phyloP scores from a whole-genome alignment of 2,113 vertebrate species.

The Tyto alba region DNA sequence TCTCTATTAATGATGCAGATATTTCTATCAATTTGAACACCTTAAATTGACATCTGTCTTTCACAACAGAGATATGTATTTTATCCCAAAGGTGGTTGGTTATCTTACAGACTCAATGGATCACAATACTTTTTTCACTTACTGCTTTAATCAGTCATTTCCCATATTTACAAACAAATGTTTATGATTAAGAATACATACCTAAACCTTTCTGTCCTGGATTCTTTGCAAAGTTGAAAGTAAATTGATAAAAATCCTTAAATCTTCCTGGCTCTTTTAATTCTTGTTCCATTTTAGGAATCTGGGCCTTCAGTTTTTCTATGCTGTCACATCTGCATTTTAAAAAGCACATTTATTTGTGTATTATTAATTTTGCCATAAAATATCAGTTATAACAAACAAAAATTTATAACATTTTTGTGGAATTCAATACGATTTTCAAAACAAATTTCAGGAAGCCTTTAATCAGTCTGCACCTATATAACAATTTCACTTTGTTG shows the following conservation, averaged over 20 bases:
- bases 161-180: background rate
- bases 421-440: background rate
- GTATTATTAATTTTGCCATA: background rate
- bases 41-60: background rate
- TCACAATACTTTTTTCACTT: background rate
- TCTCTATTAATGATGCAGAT: background rate
- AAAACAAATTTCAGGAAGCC: background rate
- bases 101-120: background rate
- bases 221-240: conserved; percentile 89
- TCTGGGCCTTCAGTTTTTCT: conserved; percentile 86
- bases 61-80: background rate
- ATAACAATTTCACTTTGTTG: background rate
- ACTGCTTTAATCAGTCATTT: background rate
- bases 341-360: conserved; percentile 44
- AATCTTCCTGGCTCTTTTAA: conserved; percentile 86
- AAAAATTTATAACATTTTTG: background rate
- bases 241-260: conserved; percentile 92
- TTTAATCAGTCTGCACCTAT: background rate
- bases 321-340: conserved; percentile 83
- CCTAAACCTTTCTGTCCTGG: conserved; percentile 87
- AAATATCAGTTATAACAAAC: background rate
- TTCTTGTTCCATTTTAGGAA: conserved; percentile 90
- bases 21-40: background rate
- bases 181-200: conserved; percentile 69
- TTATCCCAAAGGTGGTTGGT: background rate